Percentiles rank a stretch among this genome's conserved stretches.
These are phyloP conservation scores for Acronicta aceris DNA, from an alignment of 2,888 invertebrate genomes.

Conservation along the genomic window DNA sequence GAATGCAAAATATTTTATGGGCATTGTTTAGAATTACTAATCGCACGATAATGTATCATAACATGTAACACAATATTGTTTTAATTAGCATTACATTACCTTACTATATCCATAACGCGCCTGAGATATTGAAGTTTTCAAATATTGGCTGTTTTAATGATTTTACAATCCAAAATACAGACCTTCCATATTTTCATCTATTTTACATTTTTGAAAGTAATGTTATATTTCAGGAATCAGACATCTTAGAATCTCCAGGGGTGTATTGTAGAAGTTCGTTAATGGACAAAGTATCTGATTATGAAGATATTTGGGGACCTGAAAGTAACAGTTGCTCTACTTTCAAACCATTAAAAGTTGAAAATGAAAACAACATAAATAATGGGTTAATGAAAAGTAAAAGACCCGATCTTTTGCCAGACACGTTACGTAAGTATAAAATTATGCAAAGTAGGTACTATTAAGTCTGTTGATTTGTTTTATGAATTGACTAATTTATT, in stretches of 20 bases:
- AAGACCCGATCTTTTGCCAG: constrained; percentile 90
- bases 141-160: not conserved
- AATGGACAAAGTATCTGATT: constrained; percentile 97
- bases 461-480: too few species aligned
- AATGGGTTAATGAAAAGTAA: constrained; percentile 88
- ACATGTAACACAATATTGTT: constrained; percentile 19
- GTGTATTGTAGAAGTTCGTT: constrained; percentile 95
- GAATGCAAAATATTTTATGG: constrained; percentile 42
- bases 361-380: constrained; percentile 79
- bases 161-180: not conserved
- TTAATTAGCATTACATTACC: constrained; percentile 2
- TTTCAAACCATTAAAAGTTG: constrained; percentile 82
- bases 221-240: constrained; percentile 90
- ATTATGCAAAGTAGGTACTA: too few species aligned
- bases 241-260: constrained; percentile 94
- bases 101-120: not conserved
- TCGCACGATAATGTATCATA: constrained; percentile 60
- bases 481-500: too few species aligned
- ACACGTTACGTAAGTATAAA: constrained; percentile 86
- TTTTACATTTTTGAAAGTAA: not conserved
- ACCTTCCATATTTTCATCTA: not conserved
- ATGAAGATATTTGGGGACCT: constrained; percentile 97
- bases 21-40: constrained; percentile 67
- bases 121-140: not conserved
- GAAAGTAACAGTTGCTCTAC: constrained; percentile 87